Evolutionary conservation across 1,140 invertebrate species (phyloP), one percentile per base, ranked within the genome.

Genomic region (Dermatophagoides farinae): DNA sequence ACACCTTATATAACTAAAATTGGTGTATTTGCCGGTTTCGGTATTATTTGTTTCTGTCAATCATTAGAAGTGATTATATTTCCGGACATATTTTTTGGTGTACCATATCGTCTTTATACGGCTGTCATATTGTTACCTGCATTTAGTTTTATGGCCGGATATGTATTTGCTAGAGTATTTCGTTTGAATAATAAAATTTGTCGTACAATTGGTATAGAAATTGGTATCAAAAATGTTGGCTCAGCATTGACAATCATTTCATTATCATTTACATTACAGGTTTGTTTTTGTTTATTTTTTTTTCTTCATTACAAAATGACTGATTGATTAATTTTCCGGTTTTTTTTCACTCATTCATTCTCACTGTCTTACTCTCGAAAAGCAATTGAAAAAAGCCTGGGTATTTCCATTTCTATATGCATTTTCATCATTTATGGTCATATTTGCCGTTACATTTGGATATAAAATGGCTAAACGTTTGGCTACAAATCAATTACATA

Each of bases 171-270:
- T 6, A 65, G 59, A 52, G 38, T 74, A 9, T 68, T 65, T 50
- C 64, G 70, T 39, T 66, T 68, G 64, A 62, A 67, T 40, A 57
- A 66, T 16, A 31, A 61, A 23, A 63, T 66, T 31, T 37, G 69
- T 38, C 62, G 73, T 58, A 75, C 73, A 9, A 69, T 75, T 47
- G 70, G 70, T n/a, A 71, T 75, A 25, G 73, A 75, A 65, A 71
- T 70, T 0, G 73, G 73, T 14, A 70, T 75, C 23, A 74, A 75
- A 47, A 75, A 75, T 65, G 69, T 75, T 37, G 69, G 69, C n/a
- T 67, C 67, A 14, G 68, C 69, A 0, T 49, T 70, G 4, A 66
- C 68, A 9, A 66, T 70, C 16, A 64, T 67, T 46, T 64, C 67
- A 2, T 49, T 70, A 0, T 70, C 68, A 0, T 70, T 69, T 61